These are phyloP conservation scores for Iguana delicatissima DNA, from an alignment of 2,797 vertebrate genomes.

Conservation along the genomic window DNA sequence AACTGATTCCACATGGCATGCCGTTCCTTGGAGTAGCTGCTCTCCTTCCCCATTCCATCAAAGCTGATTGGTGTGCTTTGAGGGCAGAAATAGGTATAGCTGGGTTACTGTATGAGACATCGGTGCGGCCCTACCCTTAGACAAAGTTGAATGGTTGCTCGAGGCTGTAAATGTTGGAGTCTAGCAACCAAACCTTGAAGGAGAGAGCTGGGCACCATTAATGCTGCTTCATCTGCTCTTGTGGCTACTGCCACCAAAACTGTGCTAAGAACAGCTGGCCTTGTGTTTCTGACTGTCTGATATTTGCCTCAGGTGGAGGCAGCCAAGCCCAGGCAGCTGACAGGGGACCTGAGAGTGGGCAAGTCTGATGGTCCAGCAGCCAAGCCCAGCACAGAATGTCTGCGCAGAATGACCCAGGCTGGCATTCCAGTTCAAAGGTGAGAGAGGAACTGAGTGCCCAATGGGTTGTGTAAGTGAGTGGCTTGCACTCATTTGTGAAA, in stretches of 20 bases:
- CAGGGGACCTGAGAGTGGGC: not conserved
- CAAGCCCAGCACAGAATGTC: no score
- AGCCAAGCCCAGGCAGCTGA: not conserved
- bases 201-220: not conserved
- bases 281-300: slow-evolving; percentile 1
- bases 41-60: not conserved
- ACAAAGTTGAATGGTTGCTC: no score
- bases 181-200: not conserved
- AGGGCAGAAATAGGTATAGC: no score
- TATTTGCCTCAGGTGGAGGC: not conserved
- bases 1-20: not conserved
- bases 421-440: not conserved
- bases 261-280: not conserved
- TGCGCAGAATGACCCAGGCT: not conserved
- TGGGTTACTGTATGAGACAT: not conserved
- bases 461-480: no score
- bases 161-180: not conserved
- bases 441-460: not conserved
- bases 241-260: not conserved
- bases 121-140: no score
- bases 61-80: no score
- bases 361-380: not conserved
- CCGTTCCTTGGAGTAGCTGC: not conserved
- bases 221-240: not conserved
- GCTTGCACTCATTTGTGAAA: not conserved